phyloP scores from a whole-genome alignment of 2,888 invertebrate species.

The Cyclophora punctaria region DNA sequence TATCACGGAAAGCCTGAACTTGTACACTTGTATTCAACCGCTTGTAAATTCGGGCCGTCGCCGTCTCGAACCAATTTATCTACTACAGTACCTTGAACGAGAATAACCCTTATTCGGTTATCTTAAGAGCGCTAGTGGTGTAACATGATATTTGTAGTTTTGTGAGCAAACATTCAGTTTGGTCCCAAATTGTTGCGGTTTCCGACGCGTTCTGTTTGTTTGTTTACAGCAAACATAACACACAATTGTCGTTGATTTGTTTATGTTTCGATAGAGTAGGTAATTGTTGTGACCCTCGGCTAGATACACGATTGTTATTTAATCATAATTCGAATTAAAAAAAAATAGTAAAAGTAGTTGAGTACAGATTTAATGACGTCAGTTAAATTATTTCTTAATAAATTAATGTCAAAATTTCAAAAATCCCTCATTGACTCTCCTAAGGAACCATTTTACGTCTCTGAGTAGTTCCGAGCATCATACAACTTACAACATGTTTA shows the following conservation, averaged over 20 bases:
- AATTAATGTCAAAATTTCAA: too few species aligned
- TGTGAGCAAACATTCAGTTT: constrained; percentile 51
- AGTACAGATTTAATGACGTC: too few species aligned
- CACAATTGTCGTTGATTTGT: constrained; percentile 48
- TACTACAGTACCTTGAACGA: neutral
- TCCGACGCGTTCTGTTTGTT: constrained; percentile 36
- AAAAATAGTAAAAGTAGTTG: too few species aligned
- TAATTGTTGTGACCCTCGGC: constrained; percentile 23
- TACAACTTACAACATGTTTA: too few species aligned
- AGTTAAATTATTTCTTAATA: too few species aligned
- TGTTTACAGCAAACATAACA: constrained; percentile 42
- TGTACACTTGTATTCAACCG: constrained; percentile 30
- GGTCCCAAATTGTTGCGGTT: constrained; percentile 53
- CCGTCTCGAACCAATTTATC: constrained; percentile 18
- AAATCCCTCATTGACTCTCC: too few species aligned
- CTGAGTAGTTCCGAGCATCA: too few species aligned
- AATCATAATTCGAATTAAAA: too few species aligned
- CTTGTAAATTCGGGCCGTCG: constrained; percentile 46
- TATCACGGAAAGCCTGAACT: constrained; percentile 35
- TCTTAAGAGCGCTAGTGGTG: constrained; percentile 5
- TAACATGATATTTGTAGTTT: constrained; percentile 32
- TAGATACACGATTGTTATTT: constrained; percentile 3
- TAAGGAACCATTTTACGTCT: too few species aligned
- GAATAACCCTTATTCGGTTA: constrained; percentile 11
- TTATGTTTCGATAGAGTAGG: constrained; percentile 30